phyloP scores from a whole-genome alignment of 2,113 vertebrate genomes.

The Indicator indicator region DNA sequence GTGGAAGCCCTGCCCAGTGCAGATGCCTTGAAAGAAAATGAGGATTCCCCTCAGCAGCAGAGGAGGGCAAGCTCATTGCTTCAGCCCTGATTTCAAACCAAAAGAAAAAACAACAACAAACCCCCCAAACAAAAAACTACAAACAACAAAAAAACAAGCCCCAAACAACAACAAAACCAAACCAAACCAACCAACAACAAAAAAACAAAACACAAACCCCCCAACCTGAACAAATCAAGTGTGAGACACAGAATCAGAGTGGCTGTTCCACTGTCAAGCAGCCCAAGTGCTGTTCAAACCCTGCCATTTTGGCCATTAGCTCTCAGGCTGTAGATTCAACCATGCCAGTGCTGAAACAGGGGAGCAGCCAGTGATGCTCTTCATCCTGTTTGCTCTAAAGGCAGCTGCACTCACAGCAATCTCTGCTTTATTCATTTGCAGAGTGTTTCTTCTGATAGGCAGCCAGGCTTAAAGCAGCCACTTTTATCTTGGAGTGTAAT shows the following conservation, averaged over 20 bases:
- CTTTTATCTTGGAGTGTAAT: not conserved
- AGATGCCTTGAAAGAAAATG: not conserved
- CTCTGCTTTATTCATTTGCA: not conserved
- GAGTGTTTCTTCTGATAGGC: not conserved
- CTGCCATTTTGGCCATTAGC: not conserved
- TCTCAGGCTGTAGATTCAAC: not conserved
- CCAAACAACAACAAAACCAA: not conserved
- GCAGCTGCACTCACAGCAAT: not conserved
- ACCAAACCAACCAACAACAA: not conserved
- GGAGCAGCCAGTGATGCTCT: rapidly evolving
- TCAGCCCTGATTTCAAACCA: not conserved
- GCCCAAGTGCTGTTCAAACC: not conserved
- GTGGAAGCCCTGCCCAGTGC: not conserved
- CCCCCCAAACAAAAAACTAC: too few relatives aligned
- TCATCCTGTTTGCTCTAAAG: rapidly evolving
- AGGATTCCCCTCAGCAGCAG: not conserved
- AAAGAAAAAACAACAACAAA: not conserved
- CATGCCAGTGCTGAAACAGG: rapidly evolving
- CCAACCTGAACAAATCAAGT: not conserved
- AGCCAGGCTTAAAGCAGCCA: not conserved
- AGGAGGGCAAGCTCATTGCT: not conserved
- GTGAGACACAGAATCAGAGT: rapidly evolving
- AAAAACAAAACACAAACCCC: not conserved
- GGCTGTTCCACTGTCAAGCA: not conserved
- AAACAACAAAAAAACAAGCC: not conserved